Evolutionary conservation across 2,113 vertebrate genomes (phyloP).

Genomic region (Macheiramphus alcinus): DNA sequence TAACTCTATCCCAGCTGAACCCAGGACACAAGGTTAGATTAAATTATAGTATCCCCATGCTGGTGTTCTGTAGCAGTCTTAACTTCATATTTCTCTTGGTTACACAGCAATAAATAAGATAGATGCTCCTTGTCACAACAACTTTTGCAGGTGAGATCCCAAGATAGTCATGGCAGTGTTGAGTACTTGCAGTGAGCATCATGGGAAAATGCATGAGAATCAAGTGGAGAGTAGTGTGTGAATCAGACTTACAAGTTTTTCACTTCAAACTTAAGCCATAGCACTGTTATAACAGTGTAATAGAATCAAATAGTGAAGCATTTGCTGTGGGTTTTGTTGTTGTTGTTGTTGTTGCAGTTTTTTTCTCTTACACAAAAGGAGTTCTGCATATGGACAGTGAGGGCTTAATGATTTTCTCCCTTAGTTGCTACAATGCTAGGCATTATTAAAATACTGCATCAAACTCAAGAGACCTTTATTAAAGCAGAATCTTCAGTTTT

Average conservation of each 20-base stretch:
- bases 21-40: no score
- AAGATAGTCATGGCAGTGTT: not conserved
- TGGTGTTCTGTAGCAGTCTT: not conserved
- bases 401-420: not conserved
- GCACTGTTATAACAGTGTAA: not conserved
- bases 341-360: not conserved
- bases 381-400: not conserved
- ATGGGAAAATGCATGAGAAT: not conserved
- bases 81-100: not conserved
- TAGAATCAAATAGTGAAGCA: not conserved
- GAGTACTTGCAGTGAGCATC: not conserved
- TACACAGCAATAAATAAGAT: not conserved
- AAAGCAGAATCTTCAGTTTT: not conserved
- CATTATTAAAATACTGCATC: not conserved
- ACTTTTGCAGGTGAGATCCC: not conserved
- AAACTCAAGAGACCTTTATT: not conserved
- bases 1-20: no score
- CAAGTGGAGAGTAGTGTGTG: not conserved
- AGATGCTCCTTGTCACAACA: not conserved
- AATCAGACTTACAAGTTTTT: not conserved
- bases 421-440: not conserved
- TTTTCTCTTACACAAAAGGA: not conserved
- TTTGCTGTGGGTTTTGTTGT: not conserved
- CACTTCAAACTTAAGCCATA: not conserved
- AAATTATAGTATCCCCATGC: not conserved